Conservation (phyloP, 2,113 vertebrate genomes). For the Bujurquina vittata region DNA sequence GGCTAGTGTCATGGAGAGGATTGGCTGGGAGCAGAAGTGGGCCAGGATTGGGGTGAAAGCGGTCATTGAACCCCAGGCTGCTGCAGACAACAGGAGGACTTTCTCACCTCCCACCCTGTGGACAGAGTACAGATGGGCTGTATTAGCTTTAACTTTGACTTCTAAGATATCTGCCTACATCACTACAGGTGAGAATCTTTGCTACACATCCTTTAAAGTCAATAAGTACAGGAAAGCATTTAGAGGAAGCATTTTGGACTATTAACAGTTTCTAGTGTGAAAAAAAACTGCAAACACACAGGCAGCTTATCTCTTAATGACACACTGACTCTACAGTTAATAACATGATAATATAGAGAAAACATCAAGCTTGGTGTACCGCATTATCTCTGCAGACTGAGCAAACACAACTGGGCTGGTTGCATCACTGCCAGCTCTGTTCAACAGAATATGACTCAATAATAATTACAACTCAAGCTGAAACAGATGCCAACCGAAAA, state of each 20-base stretch:
- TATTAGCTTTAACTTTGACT: not conserved
- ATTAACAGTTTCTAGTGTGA: not conserved
- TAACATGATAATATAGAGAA: not conserved
- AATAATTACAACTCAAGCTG: not conserved
- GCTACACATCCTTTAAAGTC: not conserved
- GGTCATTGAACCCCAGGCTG: slow-evolving; percentile 91
- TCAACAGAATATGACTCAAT: not conserved
- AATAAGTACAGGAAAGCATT: not conserved
- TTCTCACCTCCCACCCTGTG: slow-evolving; percentile 93
- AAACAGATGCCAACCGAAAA: not conserved
- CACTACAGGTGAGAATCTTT: not conserved
- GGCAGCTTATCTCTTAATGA: not conserved
- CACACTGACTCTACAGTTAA: not conserved
- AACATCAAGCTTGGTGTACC: not conserved
- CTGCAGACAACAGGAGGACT: slow-evolving; percentile 89
- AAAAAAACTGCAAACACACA: not conserved
- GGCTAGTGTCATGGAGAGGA: slow-evolving; percentile 86
- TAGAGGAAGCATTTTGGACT: not conserved
- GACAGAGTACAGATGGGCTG: not conserved
- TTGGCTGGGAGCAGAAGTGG: slow-evolving; percentile 85
- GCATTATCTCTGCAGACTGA: not conserved
- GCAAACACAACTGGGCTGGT: slow-evolving; percentile 20
- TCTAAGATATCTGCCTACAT: not conserved
- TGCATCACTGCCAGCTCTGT: slow-evolving; percentile 1
- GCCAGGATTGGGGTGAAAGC: slow-evolving; percentile 87